These are phyloP conservation scores for Syndactyla subalaris DNA, from an alignment of 2,797 vertebrate species.

Conservation along the genomic window DNA sequence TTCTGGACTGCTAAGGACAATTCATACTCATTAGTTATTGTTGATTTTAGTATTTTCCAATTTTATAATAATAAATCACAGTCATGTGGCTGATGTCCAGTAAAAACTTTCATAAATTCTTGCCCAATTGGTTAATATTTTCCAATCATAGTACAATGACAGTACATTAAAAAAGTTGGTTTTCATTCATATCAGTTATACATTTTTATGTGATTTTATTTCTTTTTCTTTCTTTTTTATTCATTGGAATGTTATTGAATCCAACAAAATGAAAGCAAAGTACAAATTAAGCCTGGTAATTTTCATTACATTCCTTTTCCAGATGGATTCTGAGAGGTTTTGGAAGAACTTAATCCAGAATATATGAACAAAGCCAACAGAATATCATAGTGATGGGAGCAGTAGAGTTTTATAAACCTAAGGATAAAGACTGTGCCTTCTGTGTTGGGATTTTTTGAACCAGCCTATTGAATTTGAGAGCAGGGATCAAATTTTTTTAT, in stretches of 20 bases:
- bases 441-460: not conserved
- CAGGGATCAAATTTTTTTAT: not conserved
- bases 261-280: not conserved
- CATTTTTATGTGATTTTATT: not conserved
- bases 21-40: not conserved
- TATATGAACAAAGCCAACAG: not conserved
- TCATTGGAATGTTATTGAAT: not conserved
- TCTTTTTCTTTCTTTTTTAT: not conserved
- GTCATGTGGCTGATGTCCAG: not conserved
- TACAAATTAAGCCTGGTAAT: not conserved
- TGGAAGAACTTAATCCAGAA: not conserved
- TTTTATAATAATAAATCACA: not conserved
- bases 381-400: not conserved
- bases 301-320: not conserved
- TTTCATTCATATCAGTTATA: not conserved
- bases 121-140: not conserved
- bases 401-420: not conserved
- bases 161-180: not conserved
- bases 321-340: not conserved
- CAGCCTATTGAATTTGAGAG: not conserved
- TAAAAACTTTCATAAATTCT: not conserved
- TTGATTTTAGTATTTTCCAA: not conserved
- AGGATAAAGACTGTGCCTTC: not conserved
- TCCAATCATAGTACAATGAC: not conserved
- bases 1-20: not conserved